phyloP scores from a whole-genome alignment of 2,113 vertebrate genomes.

The Forbesichthys agassizii region DNA sequence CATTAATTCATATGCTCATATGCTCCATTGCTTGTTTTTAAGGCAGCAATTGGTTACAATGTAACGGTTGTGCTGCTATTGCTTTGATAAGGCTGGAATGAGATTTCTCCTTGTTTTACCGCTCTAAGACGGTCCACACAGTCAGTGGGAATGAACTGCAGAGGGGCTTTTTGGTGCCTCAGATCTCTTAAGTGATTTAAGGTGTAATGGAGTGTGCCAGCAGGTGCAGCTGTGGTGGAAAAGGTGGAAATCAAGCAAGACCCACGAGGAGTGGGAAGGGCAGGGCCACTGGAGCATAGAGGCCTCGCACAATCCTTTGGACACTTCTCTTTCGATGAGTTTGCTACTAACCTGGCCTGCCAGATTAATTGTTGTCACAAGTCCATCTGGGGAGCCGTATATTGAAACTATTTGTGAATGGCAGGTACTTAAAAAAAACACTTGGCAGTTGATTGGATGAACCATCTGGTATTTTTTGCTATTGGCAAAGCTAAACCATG shows the following conservation, averaged over 20 bases:
- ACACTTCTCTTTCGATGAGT: slow-evolving; percentile 11
- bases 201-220: slow-evolving; percentile 76
- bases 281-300: slow-evolving; percentile 38
- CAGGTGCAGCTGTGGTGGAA: slow-evolving; percentile 72
- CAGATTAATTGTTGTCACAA: too few relatives aligned
- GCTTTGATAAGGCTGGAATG: slow-evolving; percentile 34
- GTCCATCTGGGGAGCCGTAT: too few relatives aligned
- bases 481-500: too few relatives aligned
- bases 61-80: slow-evolving; percentile 29
- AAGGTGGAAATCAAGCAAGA: slow-evolving; percentile 70
- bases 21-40: slow-evolving; percentile 6
- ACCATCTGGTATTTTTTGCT: too few relatives aligned
- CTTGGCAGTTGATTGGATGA: too few relatives aligned
- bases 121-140: slow-evolving; percentile 54
- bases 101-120: slow-evolving; percentile 50
- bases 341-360: too few relatives aligned
- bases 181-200: slow-evolving; percentile 78
- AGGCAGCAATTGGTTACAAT: slow-evolving; percentile 23
- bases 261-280: slow-evolving; percentile 61
- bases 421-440: too few relatives aligned
- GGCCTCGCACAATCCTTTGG: slow-evolving; percentile 33
- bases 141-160: slow-evolving; percentile 69
- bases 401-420: too few relatives aligned
- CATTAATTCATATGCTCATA: too few relatives aligned
- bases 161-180: slow-evolving; percentile 68